These are phyloP conservation scores for Campylomormyrus numenius DNA, from an alignment of 2,113 vertebrate species.

Conservation along the genomic window DNA sequence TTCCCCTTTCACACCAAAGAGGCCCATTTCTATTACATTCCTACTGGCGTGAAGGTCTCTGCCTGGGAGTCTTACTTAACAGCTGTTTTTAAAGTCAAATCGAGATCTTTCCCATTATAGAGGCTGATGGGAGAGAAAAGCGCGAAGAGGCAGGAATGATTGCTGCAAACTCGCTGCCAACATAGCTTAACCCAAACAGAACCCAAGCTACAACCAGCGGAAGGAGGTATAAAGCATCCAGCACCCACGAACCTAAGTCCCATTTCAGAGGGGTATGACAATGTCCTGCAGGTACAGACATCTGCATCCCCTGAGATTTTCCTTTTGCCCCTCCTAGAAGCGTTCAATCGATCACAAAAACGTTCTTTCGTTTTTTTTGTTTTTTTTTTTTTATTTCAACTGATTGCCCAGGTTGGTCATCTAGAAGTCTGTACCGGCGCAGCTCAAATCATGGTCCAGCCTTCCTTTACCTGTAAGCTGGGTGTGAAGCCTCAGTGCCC, in stretches of 20 bases:
- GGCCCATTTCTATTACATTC: background rate
- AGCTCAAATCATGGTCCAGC: too few species aligned
- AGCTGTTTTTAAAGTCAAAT: slow-evolving; percentile 1
- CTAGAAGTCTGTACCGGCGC: background rate
- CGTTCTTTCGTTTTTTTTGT: background rate
- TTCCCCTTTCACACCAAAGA: background rate
- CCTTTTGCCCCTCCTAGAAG: background rate
- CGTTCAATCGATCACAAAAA: background rate
- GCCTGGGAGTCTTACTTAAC: background rate
- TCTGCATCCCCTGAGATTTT: background rate
- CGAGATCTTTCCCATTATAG: background rate
- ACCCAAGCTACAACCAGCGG: background rate
- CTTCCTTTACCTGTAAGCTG: too few species aligned
- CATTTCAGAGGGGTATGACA: background rate
- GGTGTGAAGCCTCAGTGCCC: too few species aligned
- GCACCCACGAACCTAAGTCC: background rate
- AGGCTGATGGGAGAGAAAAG: background rate
- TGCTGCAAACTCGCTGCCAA: background rate
- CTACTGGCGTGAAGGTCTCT: background rate
- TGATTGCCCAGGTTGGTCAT: background rate
- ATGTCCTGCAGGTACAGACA: background rate
- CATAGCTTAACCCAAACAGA: background rate
- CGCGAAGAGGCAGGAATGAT: background rate
- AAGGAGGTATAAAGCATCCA: background rate
- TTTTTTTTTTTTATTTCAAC: background rate